A percentile compares a stretch with the other conserved stretches of the same genome.
phyloP scores from a whole-genome alignment of 1,140 invertebrate genomes.

The Macrotrachela quadricornifera region DNA sequence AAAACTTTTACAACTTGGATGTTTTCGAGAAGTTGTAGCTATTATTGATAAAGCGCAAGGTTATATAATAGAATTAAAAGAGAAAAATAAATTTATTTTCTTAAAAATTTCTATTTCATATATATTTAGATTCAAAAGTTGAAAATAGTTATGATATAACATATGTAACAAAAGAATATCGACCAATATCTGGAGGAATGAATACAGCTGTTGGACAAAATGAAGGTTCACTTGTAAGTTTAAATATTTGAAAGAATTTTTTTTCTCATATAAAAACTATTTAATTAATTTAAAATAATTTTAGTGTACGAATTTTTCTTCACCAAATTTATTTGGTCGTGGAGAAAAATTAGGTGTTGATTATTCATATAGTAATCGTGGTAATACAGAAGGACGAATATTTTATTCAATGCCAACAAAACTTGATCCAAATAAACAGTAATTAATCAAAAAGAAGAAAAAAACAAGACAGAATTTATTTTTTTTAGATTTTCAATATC shows the following conservation, averaged over 20 bases:
- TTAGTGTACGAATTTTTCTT: conserved; percentile 35
- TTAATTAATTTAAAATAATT: not conserved
- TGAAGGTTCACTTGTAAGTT: conserved; percentile 45
- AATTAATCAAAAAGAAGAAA: conserved; percentile 15
- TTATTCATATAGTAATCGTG: conserved; percentile 50
- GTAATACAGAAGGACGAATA: conserved; percentile 47
- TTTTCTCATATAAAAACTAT: not conserved
- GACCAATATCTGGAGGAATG: conserved; percentile 49
- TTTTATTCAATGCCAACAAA: conserved; percentile 50
- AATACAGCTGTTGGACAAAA: conserved; percentile 62
- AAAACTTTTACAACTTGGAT: conserved; percentile 50
- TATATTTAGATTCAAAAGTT: not conserved
- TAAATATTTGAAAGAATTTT: not conserved
- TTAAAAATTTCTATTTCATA: no score
- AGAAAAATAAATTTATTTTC: no score
- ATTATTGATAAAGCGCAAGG: conserved; percentile 55
- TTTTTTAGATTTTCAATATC: conserved; percentile 40
- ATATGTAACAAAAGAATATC: conserved; percentile 53
- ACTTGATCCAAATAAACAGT: conserved; percentile 35
- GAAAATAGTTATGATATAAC: conserved; percentile 59
- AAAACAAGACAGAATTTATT: conserved; percentile 3
- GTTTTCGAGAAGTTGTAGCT: conserved; percentile 56
- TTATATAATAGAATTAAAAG: not conserved
- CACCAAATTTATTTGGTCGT: conserved; percentile 57
- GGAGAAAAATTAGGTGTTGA: conserved; percentile 53